A percentile compares a stretch with the other conserved stretches of the same genome.
Conservation (phyloP, 2,113 vertebrate species). For the Dascyllus trimaculatus region DNA sequence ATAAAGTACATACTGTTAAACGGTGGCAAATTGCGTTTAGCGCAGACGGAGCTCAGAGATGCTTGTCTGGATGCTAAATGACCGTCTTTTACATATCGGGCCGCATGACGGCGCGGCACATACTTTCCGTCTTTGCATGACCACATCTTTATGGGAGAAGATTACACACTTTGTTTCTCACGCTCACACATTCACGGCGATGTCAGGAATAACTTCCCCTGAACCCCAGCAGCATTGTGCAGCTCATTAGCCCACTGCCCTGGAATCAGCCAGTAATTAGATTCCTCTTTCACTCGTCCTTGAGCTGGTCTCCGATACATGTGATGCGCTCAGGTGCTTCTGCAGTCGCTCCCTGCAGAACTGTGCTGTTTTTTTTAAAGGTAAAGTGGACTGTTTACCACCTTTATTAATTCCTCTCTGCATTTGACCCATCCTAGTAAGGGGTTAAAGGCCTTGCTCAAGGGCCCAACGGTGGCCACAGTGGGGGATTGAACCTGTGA, state of each 20-base stretch:
- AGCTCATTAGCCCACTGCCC: constrained; percentile 77
- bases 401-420: too few species aligned
- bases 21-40: constrained; percentile 7
- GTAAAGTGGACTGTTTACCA: background rate
- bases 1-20: background rate
- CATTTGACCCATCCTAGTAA: too few species aligned
- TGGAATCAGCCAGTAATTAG: constrained; percentile 74
- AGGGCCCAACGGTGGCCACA: too few species aligned
- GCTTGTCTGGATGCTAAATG: constrained; percentile 37
- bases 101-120: constrained; percentile 25
- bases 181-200: constrained; percentile 10
- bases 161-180: constrained; percentile 15
- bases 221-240: constrained; percentile 68
- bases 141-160: constrained; percentile 41
- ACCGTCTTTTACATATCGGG: constrained; percentile 57
- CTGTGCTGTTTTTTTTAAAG: constrained; percentile 32
- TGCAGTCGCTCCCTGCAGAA: constrained; percentile 42
- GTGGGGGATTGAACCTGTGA: too few species aligned
- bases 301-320: constrained; percentile 52
- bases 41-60: constrained; percentile 14
- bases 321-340: constrained; percentile 58
- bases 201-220: constrained; percentile 74
- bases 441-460: too few species aligned
- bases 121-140: constrained; percentile 48
- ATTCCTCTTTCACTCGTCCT: constrained; percentile 75